Conservation (phyloP, 1,140 invertebrate species). For the Polypedilum vanderplanki region DNA sequence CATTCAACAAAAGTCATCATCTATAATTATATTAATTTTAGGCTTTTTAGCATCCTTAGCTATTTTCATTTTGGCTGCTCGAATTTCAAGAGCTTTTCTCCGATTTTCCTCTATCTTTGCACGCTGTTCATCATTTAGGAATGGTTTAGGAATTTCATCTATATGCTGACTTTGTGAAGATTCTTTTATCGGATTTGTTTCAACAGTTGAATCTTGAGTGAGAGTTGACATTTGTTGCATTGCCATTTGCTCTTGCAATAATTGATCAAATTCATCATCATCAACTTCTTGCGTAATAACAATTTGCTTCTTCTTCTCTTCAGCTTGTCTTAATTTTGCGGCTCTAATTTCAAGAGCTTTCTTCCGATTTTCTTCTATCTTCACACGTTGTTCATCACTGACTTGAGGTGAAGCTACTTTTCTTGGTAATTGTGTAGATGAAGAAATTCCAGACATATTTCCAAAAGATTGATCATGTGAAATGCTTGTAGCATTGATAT, state of each 20-base stretch:
- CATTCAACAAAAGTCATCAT: neutral
- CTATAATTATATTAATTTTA: neutral
- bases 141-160: too few relatives aligned
- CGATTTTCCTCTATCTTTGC: neutral
- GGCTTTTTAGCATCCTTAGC: neutral
- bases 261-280: too few relatives aligned
- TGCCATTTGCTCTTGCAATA: too few relatives aligned
- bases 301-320: neutral
- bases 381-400: neutral
- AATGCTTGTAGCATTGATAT: constrained; percentile 34
- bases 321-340: neutral
- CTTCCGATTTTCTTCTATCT: neutral
- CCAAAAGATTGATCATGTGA: constrained; percentile 14
- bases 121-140: neutral
- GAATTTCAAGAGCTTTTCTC: neutral
- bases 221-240: too few relatives aligned
- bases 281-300: too few relatives aligned
- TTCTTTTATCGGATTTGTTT: too few relatives aligned
- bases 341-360: neutral
- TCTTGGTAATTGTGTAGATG: neutral
- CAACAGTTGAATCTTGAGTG: too few relatives aligned
- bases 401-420: neutral
- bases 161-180: too few relatives aligned
- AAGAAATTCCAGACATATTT: neutral
- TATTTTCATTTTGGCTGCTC: neutral